Conservation (phyloP, 2,113 vertebrate species). For the Lophius piscatorius region DNA sequence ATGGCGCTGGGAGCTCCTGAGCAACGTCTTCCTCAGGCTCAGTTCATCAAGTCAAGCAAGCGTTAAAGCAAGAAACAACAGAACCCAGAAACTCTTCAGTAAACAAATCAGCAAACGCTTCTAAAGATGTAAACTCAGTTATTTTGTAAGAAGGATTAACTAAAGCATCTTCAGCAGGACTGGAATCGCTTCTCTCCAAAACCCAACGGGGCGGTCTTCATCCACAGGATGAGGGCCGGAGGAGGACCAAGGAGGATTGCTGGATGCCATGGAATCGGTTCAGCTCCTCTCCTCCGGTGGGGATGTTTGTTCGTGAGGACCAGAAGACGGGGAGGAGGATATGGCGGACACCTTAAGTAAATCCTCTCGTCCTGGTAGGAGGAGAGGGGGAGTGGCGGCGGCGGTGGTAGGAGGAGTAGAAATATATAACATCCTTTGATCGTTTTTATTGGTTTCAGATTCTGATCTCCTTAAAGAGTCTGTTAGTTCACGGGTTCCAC, state of each 20-base stretch:
- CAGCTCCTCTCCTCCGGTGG: conserved; percentile 1
- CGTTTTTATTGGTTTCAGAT: neutral
- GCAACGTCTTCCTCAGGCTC: neutral
- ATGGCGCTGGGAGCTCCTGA: no score
- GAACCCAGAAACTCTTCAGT: neutral
- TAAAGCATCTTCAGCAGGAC: conserved; percentile 65
- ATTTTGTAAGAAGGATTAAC: conserved; percentile 11
- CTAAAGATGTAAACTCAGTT: conserved; percentile 11
- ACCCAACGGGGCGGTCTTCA: conserved; percentile 3
- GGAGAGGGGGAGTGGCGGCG: neutral
- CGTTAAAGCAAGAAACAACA: no score
- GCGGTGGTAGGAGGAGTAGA: conserved; percentile 13
- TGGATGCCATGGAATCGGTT: no score
- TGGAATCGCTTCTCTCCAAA: neutral
- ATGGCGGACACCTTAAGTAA: neutral
- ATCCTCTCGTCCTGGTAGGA: no score
- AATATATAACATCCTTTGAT: conserved; percentile 14
- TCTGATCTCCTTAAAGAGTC: conserved; percentile 25
- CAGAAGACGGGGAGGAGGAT: conserved; percentile 4
- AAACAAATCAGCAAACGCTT: neutral
- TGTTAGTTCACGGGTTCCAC: conserved; percentile 15
- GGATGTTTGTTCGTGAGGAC: conserved; percentile 5
- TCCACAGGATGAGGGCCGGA: conserved; percentile 5
- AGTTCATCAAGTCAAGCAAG: neutral
- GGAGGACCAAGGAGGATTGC: no score